phyloP scores from a whole-genome alignment of 2,113 vertebrate species.

The Crotalus tigris region DNA sequence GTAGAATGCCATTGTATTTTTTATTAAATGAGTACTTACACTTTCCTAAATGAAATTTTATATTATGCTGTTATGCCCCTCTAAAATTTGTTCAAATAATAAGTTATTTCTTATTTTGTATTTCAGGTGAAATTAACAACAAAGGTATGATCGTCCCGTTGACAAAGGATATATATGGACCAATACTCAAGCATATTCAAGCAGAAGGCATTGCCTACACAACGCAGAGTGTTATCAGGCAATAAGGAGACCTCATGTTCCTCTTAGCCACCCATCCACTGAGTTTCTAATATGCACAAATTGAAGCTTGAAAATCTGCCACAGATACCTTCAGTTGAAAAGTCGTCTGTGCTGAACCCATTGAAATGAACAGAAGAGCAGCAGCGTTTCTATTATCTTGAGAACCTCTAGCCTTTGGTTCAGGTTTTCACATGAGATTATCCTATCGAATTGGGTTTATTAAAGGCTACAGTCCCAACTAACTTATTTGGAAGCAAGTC shows the following conservation, averaged over 20 bases:
- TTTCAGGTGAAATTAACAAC: slow-evolving; percentile 84
- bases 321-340: background rate
- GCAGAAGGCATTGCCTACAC: slow-evolving; percentile 84
- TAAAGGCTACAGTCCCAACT: background rate
- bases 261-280: background rate
- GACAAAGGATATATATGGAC: slow-evolving; percentile 85
- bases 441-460: background rate
- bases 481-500: background rate
- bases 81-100: background rate
- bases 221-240: slow-evolving; percentile 73
- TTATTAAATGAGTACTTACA: background rate
- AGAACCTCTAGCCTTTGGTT: background rate
- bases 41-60: background rate
- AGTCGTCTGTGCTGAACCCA: background rate
- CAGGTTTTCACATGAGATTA: background rate
- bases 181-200: slow-evolving; percentile 78
- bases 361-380: background rate
- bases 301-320: slow-evolving; percentile 29
- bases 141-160: slow-evolving; percentile 88
- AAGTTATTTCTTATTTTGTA: background rate
- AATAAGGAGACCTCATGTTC: slow-evolving; percentile 26
- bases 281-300: background rate
- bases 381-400: background rate
- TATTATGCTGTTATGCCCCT: background rate
- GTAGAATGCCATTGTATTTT: background rate